These are phyloP conservation scores for Podarcis cretensis DNA, from an alignment of 2,113 vertebrate species.

Conservation along the genomic window DNA sequence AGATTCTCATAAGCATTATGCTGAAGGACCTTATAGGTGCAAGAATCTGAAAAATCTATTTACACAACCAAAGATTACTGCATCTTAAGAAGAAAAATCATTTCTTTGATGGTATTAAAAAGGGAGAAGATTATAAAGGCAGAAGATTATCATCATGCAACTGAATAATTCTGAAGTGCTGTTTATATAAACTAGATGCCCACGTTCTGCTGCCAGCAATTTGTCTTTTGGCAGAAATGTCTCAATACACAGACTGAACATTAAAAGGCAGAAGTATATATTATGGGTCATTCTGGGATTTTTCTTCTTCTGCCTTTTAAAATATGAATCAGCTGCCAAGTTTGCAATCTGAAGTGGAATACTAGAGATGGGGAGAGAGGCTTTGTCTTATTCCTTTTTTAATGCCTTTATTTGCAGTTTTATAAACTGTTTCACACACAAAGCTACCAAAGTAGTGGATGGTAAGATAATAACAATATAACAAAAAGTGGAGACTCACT, in stretches of 20 bases:
- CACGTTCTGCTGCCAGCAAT: constrained; percentile 72
- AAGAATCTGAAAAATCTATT: not conserved
- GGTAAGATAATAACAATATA: too few species aligned
- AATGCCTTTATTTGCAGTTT: too few species aligned
- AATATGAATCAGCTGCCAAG: not conserved
- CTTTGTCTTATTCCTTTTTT: too few species aligned
- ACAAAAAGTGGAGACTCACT: too few species aligned
- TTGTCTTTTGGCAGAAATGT: constrained; percentile 58
- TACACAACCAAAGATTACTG: not conserved
- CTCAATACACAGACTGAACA: constrained; percentile 65
- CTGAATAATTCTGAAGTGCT: constrained; percentile 1
- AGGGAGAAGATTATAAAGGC: not conserved
- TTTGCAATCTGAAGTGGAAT: not conserved
- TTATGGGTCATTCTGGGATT: not conserved
- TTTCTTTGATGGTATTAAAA: not conserved
- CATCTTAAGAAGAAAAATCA: not conserved
- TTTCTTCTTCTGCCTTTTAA: not conserved
- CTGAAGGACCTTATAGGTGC: not conserved
- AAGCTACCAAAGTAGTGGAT: too few species aligned
- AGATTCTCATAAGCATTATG: not conserved
- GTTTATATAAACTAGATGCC: constrained; percentile 49
- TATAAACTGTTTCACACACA: too few species aligned
- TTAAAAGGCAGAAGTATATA: constrained; percentile 21
- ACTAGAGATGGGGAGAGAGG: not conserved
- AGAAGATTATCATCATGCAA: not conserved